Evolutionary conservation across 2,888 invertebrate species (phyloP).

Genomic region (Druceiella hillmani): DNA sequence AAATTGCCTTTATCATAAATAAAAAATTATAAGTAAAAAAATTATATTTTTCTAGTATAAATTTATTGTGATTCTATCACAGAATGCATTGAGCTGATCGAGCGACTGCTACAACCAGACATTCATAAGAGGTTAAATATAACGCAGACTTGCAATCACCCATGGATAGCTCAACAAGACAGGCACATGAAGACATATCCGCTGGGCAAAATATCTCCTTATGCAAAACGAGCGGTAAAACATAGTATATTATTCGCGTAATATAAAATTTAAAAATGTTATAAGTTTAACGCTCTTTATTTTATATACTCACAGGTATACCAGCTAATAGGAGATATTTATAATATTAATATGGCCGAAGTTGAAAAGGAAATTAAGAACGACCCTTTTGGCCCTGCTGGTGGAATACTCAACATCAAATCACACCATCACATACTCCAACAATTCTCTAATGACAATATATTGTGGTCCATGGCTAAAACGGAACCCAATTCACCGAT

Average conservation of each 20-base stretch:
- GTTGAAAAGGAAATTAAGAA: slow-evolving; percentile 46
- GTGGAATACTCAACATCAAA: slow-evolving; percentile 59
- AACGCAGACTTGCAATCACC: slow-evolving; percentile 52
- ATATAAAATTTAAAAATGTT: too few relatives aligned
- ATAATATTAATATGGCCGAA: slow-evolving; percentile 37
- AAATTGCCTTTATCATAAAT: too few relatives aligned
- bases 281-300: too few relatives aligned
- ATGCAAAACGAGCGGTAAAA: slow-evolving; percentile 35
- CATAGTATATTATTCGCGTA: too few relatives aligned
- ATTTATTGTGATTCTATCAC: too few relatives aligned
- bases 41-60: too few relatives aligned
- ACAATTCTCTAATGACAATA: slow-evolving; percentile 30
- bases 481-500: slow-evolving; percentile 32
- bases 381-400: slow-evolving; percentile 53
- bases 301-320: slow-evolving; percentile 37
- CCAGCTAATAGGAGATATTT: slow-evolving; percentile 46
- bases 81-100: slow-evolving; percentile 45
- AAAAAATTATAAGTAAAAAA: too few relatives aligned
- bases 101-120: slow-evolving; percentile 50
- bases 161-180: slow-evolving; percentile 53
- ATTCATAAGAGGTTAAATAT: slow-evolving; percentile 51
- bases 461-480: slow-evolving; percentile 34
- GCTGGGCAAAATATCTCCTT: slow-evolving; percentile 33
- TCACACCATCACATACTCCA: slow-evolving; percentile 36
- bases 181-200: slow-evolving; percentile 48